Conservation (phyloP, 2,113 vertebrate species). For the Ellobius talpinus region DNA sequence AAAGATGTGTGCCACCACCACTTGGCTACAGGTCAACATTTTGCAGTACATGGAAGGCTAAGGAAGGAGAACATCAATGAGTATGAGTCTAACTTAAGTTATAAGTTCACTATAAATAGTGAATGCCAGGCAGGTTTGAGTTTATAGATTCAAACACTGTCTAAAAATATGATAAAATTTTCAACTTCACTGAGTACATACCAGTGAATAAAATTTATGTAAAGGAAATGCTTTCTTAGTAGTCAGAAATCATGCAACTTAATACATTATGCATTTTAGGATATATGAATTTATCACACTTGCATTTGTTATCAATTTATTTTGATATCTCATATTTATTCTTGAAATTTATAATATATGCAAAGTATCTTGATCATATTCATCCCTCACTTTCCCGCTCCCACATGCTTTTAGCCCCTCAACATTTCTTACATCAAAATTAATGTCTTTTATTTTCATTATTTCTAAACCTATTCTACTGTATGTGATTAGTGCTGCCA, state of each 20-base stretch:
- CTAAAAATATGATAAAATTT: background rate
- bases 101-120: too few relatives aligned
- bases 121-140: background rate
- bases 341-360: background rate
- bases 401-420: background rate
- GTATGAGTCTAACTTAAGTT: background rate
- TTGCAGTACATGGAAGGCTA: background rate
- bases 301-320: background rate
- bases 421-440: background rate
- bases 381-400: background rate
- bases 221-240: background rate
- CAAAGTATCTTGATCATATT: background rate
- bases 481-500: background rate
- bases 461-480: background rate
- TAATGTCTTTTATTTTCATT: background rate
- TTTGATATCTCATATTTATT: background rate
- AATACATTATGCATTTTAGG: background rate
- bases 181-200: background rate
- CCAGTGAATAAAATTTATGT: background rate
- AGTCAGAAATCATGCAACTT: background rate
- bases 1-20: too few relatives aligned
- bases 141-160: background rate
- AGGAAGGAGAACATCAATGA: background rate
- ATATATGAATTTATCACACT: background rate
- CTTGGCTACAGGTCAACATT: background rate